These are phyloP conservation scores for Acanthaster planci DNA, from an alignment of 35 echinoderm and acorn worm species.

Conservation along the genomic window DNA sequence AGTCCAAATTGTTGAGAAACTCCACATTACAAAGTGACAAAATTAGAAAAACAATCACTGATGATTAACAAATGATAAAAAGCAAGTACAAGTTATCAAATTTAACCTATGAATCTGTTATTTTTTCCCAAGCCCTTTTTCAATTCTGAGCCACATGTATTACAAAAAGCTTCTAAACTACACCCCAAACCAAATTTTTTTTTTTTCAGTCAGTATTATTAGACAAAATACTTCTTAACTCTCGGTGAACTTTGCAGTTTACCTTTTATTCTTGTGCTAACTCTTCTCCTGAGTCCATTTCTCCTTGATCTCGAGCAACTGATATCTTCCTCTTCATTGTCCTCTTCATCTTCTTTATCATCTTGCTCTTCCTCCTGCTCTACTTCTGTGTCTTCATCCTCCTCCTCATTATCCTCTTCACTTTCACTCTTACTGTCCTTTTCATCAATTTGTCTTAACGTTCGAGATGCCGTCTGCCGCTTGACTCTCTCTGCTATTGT, in stretches of 20 bases:
- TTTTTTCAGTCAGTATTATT: neutral
- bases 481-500: conserved; percentile 32
- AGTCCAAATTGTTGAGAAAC: no score
- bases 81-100: no score
- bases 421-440: conserved; percentile 4
- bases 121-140: no score
- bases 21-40: no score
- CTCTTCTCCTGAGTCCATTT: conserved; percentile 3
- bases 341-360: neutral
- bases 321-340: conserved; percentile 19
- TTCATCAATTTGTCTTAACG: neutral
- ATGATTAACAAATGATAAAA: no score
- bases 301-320: neutral
- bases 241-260: no score
- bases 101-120: no score
- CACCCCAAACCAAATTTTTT: no score
- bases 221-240: neutral
- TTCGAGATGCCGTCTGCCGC: conserved; percentile 12
- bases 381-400: no score
- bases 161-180: no score
- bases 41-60: no score
- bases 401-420: conserved; percentile 19
- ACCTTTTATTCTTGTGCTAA: neutral
- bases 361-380: neutral
- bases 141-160: no score